Evolutionary conservation across 1,140 invertebrate species (phyloP).

Genomic region (Drosophila arizonae): DNA sequence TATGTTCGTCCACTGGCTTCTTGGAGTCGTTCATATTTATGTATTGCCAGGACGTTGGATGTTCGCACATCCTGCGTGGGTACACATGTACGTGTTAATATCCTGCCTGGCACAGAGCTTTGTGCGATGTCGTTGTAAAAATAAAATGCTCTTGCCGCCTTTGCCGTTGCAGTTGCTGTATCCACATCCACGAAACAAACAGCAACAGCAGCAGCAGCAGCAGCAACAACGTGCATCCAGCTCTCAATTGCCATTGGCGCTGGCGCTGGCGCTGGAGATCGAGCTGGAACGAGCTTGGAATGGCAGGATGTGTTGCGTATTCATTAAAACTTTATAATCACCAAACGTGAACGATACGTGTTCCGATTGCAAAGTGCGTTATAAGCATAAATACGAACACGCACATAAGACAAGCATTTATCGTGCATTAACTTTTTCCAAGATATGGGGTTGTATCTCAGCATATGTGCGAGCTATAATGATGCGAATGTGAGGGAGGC

Average conservation of each 20-base stretch:
- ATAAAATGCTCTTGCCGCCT: constrained; percentile 71
- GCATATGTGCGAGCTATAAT: constrained; percentile 26
- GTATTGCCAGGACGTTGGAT: constrained; percentile 48
- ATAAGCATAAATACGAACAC: constrained; percentile 11
- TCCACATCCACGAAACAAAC: constrained; percentile 9
- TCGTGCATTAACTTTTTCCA: constrained; percentile 48
- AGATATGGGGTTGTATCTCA: constrained; percentile 5
- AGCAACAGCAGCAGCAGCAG: constrained; percentile 9
- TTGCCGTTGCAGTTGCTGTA: constrained; percentile 28
- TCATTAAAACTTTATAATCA: constrained; percentile 81
- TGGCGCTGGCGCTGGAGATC: constrained; percentile 9
- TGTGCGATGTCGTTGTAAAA: constrained; percentile 59
- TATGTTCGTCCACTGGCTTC: background rate
- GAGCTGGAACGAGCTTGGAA: constrained; percentile 3
- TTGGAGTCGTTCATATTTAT: constrained; percentile 67
- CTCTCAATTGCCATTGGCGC: constrained; percentile 47
- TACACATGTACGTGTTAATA: constrained; percentile 73
- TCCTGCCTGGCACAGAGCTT: constrained; percentile 48
- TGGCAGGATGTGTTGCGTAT: constrained; percentile 67
- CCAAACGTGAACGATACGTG: constrained; percentile 76
- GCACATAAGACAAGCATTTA: constrained; percentile 42
- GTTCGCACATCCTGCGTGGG: constrained; percentile 58
- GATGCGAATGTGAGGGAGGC: background rate
- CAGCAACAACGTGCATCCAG: constrained; percentile 30
- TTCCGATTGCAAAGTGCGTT: constrained; percentile 68